Evolutionary conservation across 2,888 invertebrate species (phyloP).

Genomic region (Trichacis sp.): DNA sequence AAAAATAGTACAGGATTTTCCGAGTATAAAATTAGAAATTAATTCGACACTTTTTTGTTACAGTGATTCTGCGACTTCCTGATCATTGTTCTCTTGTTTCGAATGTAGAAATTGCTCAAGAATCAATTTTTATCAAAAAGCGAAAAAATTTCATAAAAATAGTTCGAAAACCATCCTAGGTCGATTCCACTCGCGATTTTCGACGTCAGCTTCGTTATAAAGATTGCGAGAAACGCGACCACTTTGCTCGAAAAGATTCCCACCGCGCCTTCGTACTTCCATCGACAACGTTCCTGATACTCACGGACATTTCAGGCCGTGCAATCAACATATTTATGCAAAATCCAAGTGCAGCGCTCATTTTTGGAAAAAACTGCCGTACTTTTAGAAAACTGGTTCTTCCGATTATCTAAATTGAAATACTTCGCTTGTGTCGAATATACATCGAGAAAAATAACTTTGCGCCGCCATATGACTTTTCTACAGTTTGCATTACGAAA

Average conservation of each 20-base stretch:
- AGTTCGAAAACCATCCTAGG: no score
- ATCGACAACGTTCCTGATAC: not conserved
- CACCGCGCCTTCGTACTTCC: not conserved
- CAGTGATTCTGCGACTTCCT: no score
- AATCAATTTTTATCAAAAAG: no score
- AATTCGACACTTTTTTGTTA: no score
- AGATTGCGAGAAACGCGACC: not conserved
- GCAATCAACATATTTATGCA: constrained; percentile 1
- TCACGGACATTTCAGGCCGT: not conserved
- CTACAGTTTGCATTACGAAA: not conserved
- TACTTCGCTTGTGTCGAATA: not conserved
- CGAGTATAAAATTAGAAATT: no score
- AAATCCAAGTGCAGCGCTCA: not conserved
- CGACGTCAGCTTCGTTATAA: not conserved
- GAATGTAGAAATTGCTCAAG: no score
- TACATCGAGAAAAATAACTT: not conserved
- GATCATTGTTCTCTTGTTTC: no score
- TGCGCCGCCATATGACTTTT: not conserved
- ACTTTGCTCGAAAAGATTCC: not conserved
- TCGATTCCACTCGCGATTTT: not conserved
- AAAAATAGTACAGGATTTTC: no score
- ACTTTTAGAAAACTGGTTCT: not conserved
- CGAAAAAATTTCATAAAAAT: no score
- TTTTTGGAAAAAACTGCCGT: not conserved
- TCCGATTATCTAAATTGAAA: not conserved